Evolutionary conservation across 2,888 invertebrate species (phyloP), one percentile per base, ranked within the genome.

Genomic region (Furcula furcula): DNA sequence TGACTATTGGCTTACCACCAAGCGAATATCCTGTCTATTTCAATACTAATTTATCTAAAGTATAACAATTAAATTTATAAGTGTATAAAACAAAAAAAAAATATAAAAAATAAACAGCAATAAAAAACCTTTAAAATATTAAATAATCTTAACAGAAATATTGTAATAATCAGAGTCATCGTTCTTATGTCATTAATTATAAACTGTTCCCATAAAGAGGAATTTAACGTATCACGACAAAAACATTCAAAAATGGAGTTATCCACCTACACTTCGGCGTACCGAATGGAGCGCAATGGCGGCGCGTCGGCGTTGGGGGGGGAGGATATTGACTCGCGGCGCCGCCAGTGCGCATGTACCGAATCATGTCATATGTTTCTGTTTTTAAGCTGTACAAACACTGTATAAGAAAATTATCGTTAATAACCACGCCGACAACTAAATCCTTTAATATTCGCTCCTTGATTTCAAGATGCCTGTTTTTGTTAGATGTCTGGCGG

Each of bases 311-410:
- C 60, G 85, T 62, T 70, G 75, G 71, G 80, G 74, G n/a, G 74
- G 84, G 88, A 81, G 86, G 85, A 84, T 90, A 90, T 85, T 87
- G 88, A 88, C 88, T 87, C 75, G 85, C 78, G 74, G 47, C 72
- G 77, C 63, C 78, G 67, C 62, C 72, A 80, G 56, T 82, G 87
- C 86, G 88, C 88, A 86, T 85, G 83, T 74, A 73, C 78, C 69
- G 68, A 71, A 76, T 77, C 83, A 82, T 81, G 81, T 77, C 83
- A 82, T 81, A 80, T 84, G 84, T 83, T 81, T 79, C 82, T 83
- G 83, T 83, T 84, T 81, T 83, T 77, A 76, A 74, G 72, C 72
- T 62, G 62, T 61, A 61, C 65, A 63, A 69, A 67, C 65, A 65
- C 63, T 60, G 40, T 48, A 53, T 48, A 61, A 63, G 56, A 60